phyloP scores from a whole-genome alignment of 2,888 invertebrate genomes.

The Lypha dubia region DNA sequence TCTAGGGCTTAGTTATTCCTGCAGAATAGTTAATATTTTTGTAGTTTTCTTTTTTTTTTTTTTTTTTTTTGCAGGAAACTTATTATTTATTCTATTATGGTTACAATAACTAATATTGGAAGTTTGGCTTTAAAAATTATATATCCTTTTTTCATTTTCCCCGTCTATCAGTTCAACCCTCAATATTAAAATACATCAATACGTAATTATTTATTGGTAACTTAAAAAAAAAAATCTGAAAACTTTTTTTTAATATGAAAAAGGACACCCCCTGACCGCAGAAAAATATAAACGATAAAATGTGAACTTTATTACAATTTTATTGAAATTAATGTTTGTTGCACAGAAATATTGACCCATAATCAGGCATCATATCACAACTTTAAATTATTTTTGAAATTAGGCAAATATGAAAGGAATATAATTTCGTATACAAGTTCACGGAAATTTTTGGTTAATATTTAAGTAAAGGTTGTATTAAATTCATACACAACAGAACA shows the following conservation, averaged over 20 bases:
- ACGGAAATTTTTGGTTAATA: too few species aligned
- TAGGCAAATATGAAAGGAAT: background rate
- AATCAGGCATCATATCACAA: background rate
- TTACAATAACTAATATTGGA: too few species aligned
- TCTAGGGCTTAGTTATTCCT: too few species aligned
- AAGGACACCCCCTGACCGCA: background rate
- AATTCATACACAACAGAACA: too few species aligned
- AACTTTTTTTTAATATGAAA: conserved; percentile 3
- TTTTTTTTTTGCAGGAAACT: too few species aligned
- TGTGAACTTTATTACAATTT: conserved; percentile 5
- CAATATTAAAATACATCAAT: background rate
- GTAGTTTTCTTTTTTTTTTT: too few species aligned
- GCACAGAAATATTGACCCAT: background rate
- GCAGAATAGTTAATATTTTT: too few species aligned
- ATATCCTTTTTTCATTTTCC: background rate
- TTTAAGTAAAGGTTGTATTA: too few species aligned
- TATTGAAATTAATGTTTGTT: conserved; percentile 28
- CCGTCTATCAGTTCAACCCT: background rate
- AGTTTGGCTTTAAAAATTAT: too few species aligned
- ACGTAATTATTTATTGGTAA: background rate
- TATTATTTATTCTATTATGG: too few species aligned
- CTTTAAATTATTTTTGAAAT: background rate
- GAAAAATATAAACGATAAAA: background rate
- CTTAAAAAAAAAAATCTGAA: background rate
- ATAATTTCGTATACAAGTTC: too few species aligned